These are phyloP conservation scores for Melanargia galathea DNA, from an alignment of 2,888 invertebrate species.

Conservation along the genomic window DNA sequence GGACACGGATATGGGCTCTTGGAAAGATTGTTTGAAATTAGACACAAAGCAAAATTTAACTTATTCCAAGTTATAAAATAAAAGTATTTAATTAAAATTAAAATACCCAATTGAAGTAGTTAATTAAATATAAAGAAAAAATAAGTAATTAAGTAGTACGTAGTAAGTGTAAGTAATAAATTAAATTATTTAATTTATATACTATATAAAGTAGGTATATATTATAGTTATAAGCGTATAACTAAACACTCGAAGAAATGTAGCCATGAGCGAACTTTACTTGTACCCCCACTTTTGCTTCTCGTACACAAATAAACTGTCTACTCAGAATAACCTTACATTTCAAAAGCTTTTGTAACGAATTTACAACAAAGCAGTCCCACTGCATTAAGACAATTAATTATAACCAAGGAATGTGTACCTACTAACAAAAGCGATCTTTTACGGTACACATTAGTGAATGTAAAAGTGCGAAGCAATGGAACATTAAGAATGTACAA, in stretches of 20 bases:
- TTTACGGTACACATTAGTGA: conserved; percentile 34
- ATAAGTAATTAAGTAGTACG: too few species aligned
- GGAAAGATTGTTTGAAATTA: neutral
- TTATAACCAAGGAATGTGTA: conserved; percentile 22
- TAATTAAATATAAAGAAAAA: too few species aligned
- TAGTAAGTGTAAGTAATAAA: too few species aligned
- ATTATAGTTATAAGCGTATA: neutral
- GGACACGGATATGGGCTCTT: neutral
- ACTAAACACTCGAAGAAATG: neutral
- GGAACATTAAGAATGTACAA: conserved; percentile 45
- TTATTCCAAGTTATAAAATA: too few species aligned
- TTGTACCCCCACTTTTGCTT: too few species aligned
- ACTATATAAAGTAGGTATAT: too few species aligned
- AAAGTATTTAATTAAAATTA: too few species aligned
- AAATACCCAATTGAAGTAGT: too few species aligned
- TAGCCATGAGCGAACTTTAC: too few species aligned
- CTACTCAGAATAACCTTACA: neutral
- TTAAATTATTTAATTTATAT: too few species aligned
- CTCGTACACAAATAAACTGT: too few species aligned
- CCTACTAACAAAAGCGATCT: conserved; percentile 25
- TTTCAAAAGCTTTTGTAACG: conserved; percentile 14
- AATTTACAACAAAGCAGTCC: conserved; percentile 17
- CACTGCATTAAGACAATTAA: conserved; percentile 24
- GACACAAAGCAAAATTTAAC: neutral
- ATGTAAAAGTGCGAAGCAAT: conserved; percentile 42